Evolutionary conservation across 92 coral and sea anemone genomes (phyloP), one percentile per base, ranked within the genome.

Genomic region (Phenganax stokvisi): DNA sequence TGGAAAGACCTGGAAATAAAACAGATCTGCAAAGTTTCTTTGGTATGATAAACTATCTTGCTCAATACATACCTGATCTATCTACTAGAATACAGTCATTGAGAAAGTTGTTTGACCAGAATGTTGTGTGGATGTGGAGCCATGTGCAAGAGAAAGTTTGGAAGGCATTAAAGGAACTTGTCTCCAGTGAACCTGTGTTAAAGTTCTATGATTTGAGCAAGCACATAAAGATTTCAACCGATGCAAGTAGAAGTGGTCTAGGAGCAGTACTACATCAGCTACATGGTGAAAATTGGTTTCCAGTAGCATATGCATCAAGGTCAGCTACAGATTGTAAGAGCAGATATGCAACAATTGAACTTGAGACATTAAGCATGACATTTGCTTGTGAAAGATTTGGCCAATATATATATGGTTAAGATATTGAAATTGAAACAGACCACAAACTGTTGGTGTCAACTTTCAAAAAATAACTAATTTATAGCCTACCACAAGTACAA

Each of bases 301-400:
- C 89, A 52, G 86, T 85, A 16, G 73, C 83, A 61, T 86, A 86
- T 81, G 87, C 89, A 6, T 83, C 87, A 12, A 84, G 87, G 76
- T 69, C 79, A 0, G 64, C 80, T 76, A 80, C 87, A 63, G 60
- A 52, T 13, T 51, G 85, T 11, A 82, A 84, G 57, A 70, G 63
- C 30, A 78, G 75, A 30, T 87, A 79, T 79, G 90, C 87, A 10
- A 79, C 37, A 59, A 84, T 84, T 28, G 87, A 87, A 75, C 75
- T 73, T 56, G 78, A 80, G 55, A 67, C 81, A 59, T 74, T 87
- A 52, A 85, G 87, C 52, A 63, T 79, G 79, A 83, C 78, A 54
- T 77, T 77, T 84, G 79, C 84, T 28, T 84, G 80, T 57, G 84
- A 59, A 71, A 56, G 77, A 64, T 77, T 78, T 59, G 84, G 84